These are phyloP conservation scores for Agapornis canus DNA, from an alignment of 2,797 vertebrate genomes.

Conservation along the genomic window DNA sequence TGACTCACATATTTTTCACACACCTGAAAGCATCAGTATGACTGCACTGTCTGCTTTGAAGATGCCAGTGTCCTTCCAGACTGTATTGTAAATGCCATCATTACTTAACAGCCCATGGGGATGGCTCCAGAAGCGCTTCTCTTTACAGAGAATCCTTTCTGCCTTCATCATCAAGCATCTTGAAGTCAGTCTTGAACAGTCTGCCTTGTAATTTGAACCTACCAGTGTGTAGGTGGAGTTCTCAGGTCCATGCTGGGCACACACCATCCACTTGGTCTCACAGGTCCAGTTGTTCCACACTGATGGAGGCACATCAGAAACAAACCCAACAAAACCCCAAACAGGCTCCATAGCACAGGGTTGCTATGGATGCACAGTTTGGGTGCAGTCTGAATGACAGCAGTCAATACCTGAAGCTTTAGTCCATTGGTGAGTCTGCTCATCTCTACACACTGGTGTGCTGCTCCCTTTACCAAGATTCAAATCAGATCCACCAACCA, in stretches of 20 bases:
- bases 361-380: neutral
- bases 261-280: slow-evolving; percentile 26
- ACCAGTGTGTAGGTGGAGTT: slow-evolving; percentile 45
- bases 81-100: slow-evolving; percentile 87
- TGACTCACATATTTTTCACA: slow-evolving; percentile 87
- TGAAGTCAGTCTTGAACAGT: slow-evolving; percentile 74
- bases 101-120: slow-evolving; percentile 81
- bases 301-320: neutral
- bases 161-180: slow-evolving; percentile 88
- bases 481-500: slow-evolving; percentile 34
- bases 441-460: neutral
- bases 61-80: slow-evolving; percentile 75
- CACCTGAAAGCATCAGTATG: slow-evolving; percentile 86
- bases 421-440: neutral
- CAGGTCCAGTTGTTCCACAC: slow-evolving; percentile 37
- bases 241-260: neutral
- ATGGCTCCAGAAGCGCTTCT: slow-evolving; percentile 55
- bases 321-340: neutral
- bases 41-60: slow-evolving; percentile 88
- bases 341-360: neutral
- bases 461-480: slow-evolving; percentile 49
- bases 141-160: slow-evolving; percentile 68
- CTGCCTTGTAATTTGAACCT: neutral
- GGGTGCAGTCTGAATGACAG: neutral
- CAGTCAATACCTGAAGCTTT: neutral